Evolutionary conservation across 2,797 vertebrate genomes (phyloP).

Genomic region (Acrossocheilus wenchowensis): DNA sequence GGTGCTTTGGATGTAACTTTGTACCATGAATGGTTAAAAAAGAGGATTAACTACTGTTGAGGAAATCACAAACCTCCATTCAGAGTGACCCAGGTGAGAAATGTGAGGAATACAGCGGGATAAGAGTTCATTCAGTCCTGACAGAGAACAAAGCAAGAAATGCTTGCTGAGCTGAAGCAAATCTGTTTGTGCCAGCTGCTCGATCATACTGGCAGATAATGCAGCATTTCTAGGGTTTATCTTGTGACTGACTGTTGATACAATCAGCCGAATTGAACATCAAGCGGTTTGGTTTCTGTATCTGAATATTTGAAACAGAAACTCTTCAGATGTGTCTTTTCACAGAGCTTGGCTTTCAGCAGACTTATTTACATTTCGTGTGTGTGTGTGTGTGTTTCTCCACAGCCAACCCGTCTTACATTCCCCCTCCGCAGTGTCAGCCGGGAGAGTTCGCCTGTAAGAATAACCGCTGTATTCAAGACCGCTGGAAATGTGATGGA

Average conservation of each 20-base stretch:
- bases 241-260: conserved; percentile 13
- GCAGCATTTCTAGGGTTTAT: background rate
- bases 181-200: background rate
- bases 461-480: conserved; percentile 93
- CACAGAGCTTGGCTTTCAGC: conserved; percentile 6
- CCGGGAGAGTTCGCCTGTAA: conserved; percentile 91
- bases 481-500: conserved; percentile 92
- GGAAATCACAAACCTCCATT: conserved; percentile 2
- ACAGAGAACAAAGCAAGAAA: background rate
- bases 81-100: conserved; percentile 5
- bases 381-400: conserved; percentile 51
- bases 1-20: background rate
- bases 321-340: background rate
- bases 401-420: conserved; percentile 90
- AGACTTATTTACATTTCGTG: conserved; percentile 22
- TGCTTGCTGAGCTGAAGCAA: background rate
- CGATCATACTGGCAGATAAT: background rate
- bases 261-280: background rate
- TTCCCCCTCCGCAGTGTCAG: conserved; percentile 85
- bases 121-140: background rate
- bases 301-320: conserved; percentile 16
- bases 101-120: background rate
- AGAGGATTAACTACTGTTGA: background rate
- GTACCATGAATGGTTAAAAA: background rate
- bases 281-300: background rate